Conservation (phyloP, 2,888 invertebrate species). For the Blastobasis adustella region DNA sequence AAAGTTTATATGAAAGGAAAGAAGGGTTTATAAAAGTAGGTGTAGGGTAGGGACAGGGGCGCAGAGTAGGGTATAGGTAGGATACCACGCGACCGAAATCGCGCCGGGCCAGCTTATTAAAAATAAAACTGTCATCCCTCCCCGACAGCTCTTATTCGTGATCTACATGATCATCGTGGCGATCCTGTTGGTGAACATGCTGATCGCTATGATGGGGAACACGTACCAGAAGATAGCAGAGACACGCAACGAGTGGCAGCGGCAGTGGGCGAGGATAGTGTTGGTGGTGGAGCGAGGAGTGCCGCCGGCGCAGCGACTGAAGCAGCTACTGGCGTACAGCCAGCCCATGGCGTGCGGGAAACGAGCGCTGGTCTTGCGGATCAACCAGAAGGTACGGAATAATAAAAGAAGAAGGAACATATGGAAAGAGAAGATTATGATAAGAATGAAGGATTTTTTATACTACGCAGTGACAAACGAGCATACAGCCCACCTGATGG, state of each 20-base stretch:
- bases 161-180: slow-evolving; percentile 98
- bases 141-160: slow-evolving; percentile 87
- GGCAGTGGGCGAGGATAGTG: slow-evolving; percentile 98
- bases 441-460: too few species aligned
- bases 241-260: slow-evolving; percentile 97
- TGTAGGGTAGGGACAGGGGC: too few species aligned
- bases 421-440: too few species aligned
- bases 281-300: slow-evolving; percentile 98
- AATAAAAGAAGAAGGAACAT: too few species aligned
- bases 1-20: too few species aligned
- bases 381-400: slow-evolving; percentile 85
- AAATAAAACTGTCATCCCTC: background rate
- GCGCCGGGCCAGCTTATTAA: too few species aligned
- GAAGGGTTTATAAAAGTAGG: too few species aligned
- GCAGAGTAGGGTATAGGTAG: too few species aligned
- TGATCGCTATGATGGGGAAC: slow-evolving; percentile 99
- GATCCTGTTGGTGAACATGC: slow-evolving; percentile 95
- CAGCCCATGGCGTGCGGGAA: slow-evolving; percentile 94
- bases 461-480: too few species aligned
- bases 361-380: slow-evolving; percentile 88
- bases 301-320: slow-evolving; percentile 88
- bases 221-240: slow-evolving; percentile 98
- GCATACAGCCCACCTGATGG: too few species aligned
- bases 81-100: too few species aligned
- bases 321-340: slow-evolving; percentile 92